Evolutionary conservation across 2,888 invertebrate genomes (phyloP), one percentile per base, ranked within the genome.

Genomic region (Atethmia centrago): DNA sequence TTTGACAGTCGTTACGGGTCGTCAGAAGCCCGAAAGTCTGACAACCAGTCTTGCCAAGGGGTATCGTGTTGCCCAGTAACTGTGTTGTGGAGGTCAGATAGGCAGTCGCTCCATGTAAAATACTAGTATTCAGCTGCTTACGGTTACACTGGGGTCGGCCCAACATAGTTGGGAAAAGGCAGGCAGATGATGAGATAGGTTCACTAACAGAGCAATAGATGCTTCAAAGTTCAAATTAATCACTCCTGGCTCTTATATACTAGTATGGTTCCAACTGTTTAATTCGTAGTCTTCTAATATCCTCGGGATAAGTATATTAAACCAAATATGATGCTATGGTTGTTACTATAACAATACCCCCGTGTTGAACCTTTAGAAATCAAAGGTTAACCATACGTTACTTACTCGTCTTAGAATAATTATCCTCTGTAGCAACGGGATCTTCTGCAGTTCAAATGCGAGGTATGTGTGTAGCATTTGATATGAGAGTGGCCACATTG

Each of bases 381-480:
- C 40, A 77, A 53, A 77, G 74, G 59, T 74, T 59, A 77, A 77
- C 25, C 51, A 16, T 71, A 71, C 14, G 47, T 80, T 49, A 42
- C 47, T 16, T 28, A 53, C 36, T 36, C 36, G 36, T 45, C 40
- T 53, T 47, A 42, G 40, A 40, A 63, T 81, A 56, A 78, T 75
- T 81, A 58, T 66, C 77, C 66, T 75, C 45, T 25, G 1, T 10
- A 67, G 31, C 61, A 82, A 76, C 82, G 66, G 82, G 56, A 75
- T 82, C 66, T 75, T 16, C 19, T 42, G 10, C 25, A 9, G 63
- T 73, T 64, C 80, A 64, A 31, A 58, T 31, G 74, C 21, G 58
- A 64, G 40, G 16, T 75, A 47, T 66, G 62, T 14, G 75, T 14
- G 21, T 31, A 16, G 51, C 28, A 45, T 61, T 75, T 12, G 10